Base-by-base conservation (phyloP, 2,797 vertebrate genomes). In the Sebastes matsubarae region DNA sequence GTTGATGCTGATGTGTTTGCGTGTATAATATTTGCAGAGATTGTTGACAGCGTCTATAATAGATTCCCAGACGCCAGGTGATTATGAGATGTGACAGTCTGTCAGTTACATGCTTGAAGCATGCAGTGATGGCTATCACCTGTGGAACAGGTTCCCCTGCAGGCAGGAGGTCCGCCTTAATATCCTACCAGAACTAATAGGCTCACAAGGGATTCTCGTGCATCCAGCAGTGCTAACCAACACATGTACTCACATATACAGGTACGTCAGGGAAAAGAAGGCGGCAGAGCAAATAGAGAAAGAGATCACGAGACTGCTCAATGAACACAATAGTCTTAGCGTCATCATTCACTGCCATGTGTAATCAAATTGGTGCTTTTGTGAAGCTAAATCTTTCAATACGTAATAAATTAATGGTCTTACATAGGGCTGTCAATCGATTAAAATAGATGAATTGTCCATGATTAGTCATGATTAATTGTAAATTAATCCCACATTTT, bases 121-220 rank as follows among this genome's bases (percentile, higher is more conserved):
- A 4, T 72, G 14, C 13, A 10, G 7, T 57, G 4, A 81, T 82
- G 85, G 8, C 29, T 75, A n/a, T 75, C 75, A 87, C 81, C 80
- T 89, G 84, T 46, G 75, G 4, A 74, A 55, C 66, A 73, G 55
- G 71, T 81, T 78, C 34, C 20, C 73, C 55, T 65, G 73, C 50
- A 69, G 55, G 18, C 57, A n/a, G 22, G 11, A 13, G 9, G 71
- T 42, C 38, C 38, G 1, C 24, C 4, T 36, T 13, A 2, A 58
- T 2, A 50, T 8, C n/a, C 22, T n/a, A 20, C 25, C 12, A 42
- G 8, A 65, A 20, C 54, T 59, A 61, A 77, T 61, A 18, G 42
- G 54, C 16, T 34, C 46, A 52, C 20, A 7, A 1, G 67, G 61
- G 68, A 34, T 59, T 52, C n/a, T 30, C 29, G 72, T 61, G 65